Percentiles rank a stretch among this genome's conserved stretches.
These are phyloP conservation scores for Pantelozetes paolii DNA, from an alignment of 2,888 invertebrate genomes.

Conservation along the genomic window DNA sequence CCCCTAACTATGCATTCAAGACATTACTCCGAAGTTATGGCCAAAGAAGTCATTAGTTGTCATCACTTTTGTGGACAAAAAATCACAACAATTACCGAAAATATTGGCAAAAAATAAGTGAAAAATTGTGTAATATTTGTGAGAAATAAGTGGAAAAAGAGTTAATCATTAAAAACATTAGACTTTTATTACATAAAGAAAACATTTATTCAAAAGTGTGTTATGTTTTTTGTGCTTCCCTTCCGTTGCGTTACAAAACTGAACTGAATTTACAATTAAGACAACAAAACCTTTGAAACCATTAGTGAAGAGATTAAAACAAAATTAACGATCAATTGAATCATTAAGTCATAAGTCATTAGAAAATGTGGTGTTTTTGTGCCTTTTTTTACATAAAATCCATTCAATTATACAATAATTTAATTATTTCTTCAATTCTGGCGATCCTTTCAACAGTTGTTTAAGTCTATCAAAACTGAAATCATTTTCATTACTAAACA, in stretches of 20 bases:
- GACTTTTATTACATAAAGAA: too few species aligned
- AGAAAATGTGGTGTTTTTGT: constrained; percentile 19
- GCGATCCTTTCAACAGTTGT: not conserved
- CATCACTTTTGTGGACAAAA: not conserved
- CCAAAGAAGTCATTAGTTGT: not conserved
- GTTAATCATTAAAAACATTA: not conserved
- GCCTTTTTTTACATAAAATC: not conserved
- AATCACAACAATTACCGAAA: not conserved
- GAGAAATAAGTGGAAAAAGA: not conserved
- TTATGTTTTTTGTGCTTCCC: constrained; percentile 5
- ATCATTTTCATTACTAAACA: not conserved
- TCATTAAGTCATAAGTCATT: not conserved
- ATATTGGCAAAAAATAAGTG: not conserved
- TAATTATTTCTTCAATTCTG: too few species aligned
- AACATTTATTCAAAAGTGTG: not conserved
- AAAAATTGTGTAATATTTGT: not conserved
- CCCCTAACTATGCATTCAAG: constrained; percentile 7
- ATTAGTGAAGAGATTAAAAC: not conserved
- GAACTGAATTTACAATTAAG: not conserved
- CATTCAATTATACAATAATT: not conserved
- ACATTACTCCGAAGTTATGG: not conserved
- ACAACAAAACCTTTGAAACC: not conserved
- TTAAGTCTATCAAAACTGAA: not conserved
- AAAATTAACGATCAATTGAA: not conserved
- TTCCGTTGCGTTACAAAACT: not conserved